These are phyloP conservation scores for Heloderma charlesbogerti DNA, from an alignment of 2,113 vertebrate genomes.

Conservation along the genomic window DNA sequence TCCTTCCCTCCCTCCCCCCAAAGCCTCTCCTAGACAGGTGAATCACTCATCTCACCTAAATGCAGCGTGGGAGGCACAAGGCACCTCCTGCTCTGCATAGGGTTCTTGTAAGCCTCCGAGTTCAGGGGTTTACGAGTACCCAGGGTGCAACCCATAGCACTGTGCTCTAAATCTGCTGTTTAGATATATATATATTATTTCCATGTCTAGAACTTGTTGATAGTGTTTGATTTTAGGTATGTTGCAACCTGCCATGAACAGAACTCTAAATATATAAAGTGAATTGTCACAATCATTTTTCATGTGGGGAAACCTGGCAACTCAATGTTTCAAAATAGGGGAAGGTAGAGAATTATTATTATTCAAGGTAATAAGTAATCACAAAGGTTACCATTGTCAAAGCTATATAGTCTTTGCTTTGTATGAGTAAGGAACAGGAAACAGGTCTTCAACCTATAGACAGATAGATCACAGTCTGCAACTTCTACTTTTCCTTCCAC, in stretches of 20 bases:
- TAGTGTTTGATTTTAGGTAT: not conserved
- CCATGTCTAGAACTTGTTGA: not conserved
- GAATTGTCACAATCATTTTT: not conserved
- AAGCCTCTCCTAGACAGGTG: too few relatives aligned
- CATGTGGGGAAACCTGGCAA: not conserved
- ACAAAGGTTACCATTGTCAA: not conserved
- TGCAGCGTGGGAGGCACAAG: too few relatives aligned
- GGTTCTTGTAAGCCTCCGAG: too few relatives aligned
- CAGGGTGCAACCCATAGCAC: too few relatives aligned
- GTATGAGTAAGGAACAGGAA: not conserved
- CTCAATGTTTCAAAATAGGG: not conserved
- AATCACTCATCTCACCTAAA: too few relatives aligned
- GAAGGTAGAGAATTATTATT: slow-evolving; percentile 20
- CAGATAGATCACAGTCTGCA: not conserved
- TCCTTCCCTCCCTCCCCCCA: too few relatives aligned
- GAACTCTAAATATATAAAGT: not conserved
- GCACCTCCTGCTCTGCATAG: too few relatives aligned
- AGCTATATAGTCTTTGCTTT: not conserved
- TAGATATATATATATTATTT: not conserved
- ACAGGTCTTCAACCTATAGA: not conserved
- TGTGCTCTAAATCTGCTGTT: not conserved
- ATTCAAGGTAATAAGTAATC: not conserved
- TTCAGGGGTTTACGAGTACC: too few relatives aligned
- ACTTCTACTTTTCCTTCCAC: not conserved
- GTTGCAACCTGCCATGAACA: not conserved